Evolutionary conservation across 2,113 vertebrate species (phyloP).

Genomic region (Castor canadensis): DNA sequence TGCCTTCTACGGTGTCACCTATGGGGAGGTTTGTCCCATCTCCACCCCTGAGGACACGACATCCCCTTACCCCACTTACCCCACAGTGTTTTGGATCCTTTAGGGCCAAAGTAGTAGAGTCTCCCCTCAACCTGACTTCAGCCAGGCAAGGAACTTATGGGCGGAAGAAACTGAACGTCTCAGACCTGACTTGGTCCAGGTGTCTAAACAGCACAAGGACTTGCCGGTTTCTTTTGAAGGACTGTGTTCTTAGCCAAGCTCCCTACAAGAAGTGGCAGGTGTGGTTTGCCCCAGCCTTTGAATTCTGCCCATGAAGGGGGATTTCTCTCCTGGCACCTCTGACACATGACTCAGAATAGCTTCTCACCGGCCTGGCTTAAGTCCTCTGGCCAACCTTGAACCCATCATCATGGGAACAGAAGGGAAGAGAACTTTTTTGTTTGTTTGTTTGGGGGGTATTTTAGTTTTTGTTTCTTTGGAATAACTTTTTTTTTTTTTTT

Average conservation of each 20-base stretch:
- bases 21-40: too few species aligned
- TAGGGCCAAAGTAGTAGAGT: too few species aligned
- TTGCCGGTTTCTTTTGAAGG: not conserved
- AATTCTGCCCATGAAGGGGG: not conserved
- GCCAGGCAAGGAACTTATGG: too few species aligned
- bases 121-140: too few species aligned
- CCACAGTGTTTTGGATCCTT: too few species aligned
- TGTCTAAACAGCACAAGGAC: not conserved
- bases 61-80: too few species aligned
- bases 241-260: not conserved
- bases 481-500: too few species aligned
- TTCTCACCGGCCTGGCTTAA: not conserved
- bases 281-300: not conserved
- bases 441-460: too few species aligned
- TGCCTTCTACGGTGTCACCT: too few species aligned
- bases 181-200: not conserved
- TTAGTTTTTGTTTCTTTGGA: too few species aligned
- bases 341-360: not conserved
- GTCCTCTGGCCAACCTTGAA: not conserved
- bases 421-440: not conserved
- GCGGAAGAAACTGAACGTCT: not conserved
- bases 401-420: not conserved
- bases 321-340: not conserved
- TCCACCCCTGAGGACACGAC: too few species aligned
- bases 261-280: not conserved